These are phyloP conservation scores for Tetragnatha versicolor DNA, from an alignment of 1,140 invertebrate species.

Conservation along the genomic window DNA sequence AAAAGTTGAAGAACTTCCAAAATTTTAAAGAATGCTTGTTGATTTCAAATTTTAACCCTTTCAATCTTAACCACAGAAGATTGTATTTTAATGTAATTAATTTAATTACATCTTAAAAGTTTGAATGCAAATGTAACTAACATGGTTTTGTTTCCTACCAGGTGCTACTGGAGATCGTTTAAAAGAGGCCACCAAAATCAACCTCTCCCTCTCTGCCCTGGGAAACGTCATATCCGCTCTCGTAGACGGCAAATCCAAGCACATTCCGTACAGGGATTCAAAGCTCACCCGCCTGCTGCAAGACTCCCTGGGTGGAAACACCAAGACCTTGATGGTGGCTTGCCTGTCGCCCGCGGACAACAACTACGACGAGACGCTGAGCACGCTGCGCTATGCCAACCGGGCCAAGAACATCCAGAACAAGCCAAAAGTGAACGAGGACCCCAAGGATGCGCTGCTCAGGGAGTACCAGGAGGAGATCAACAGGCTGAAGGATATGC, in stretches of 20 bases:
- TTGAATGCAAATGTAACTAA: not conserved
- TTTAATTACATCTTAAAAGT: too few relatives aligned
- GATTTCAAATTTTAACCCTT: too few relatives aligned
- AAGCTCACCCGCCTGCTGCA: constrained; percentile 89
- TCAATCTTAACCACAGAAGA: too few relatives aligned
- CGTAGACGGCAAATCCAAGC: constrained; percentile 86
- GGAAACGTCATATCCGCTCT: constrained; percentile 95
- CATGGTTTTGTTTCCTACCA: constrained; percentile 57
- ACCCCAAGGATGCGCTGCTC: constrained; percentile 90
- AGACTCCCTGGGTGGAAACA: constrained; percentile 93
- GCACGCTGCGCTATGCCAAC: constrained; percentile 84
- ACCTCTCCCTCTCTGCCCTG: constrained; percentile 89
- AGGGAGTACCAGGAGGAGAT: constrained; percentile 89
- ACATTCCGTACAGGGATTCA: constrained; percentile 91
- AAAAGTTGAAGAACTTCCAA: too few relatives aligned
- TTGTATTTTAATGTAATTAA: too few relatives aligned
- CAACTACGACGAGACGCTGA: constrained; percentile 90
- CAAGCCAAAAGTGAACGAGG: constrained; percentile 90
- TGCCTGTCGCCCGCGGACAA: constrained; percentile 88
- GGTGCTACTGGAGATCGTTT: constrained; percentile 84
- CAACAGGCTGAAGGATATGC: constrained; percentile 74
- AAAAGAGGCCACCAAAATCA: constrained; percentile 95
- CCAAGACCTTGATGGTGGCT: constrained; percentile 93
- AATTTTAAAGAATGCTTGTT: too few relatives aligned
- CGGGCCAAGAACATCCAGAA: constrained; percentile 94